Percentiles rank a stretch among this genome's conserved stretches.
phyloP scores from a whole-genome alignment of 1,140 invertebrate species.

The Rhyacophila brunnea region DNA sequence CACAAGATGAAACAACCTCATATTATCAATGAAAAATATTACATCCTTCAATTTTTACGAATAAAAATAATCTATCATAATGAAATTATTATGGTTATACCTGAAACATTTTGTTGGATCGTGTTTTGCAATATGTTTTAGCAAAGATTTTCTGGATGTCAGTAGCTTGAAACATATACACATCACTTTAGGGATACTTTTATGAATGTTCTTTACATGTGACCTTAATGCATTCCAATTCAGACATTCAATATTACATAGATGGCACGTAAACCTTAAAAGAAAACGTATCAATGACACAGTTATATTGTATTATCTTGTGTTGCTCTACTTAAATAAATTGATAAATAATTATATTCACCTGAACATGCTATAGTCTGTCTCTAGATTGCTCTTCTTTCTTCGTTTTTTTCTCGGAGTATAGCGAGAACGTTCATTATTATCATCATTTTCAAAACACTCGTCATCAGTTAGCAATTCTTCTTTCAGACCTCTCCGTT shows the following conservation, averaged over 20 bases:
- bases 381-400: conserved; percentile 1
- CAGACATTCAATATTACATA: conserved; percentile 20
- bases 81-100: too few relatives aligned
- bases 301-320: too few relatives aligned
- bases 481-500: background rate
- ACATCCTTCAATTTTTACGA: too few relatives aligned
- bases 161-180: conserved; percentile 28
- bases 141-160: conserved; percentile 13
- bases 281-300: background rate
- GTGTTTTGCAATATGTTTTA: conserved; percentile 21
- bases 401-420: background rate
- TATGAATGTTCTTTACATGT: conserved; percentile 16
- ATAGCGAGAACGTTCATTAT: background rate
- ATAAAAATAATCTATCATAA: too few relatives aligned
- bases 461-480: conserved; percentile 4
- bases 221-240: conserved; percentile 20
- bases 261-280: conserved; percentile 24
- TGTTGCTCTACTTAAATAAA: too few relatives aligned
- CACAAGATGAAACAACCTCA: too few relatives aligned
- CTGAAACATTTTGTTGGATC: conserved; percentile 22
- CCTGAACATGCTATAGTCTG: conserved; percentile 6
- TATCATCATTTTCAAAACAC: background rate
- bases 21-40: too few relatives aligned
- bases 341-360: conserved; percentile 1
- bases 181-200: conserved; percentile 12